Evolutionary conservation across 2,797 vertebrate species (phyloP), one percentile per base, ranked within the genome.

Genomic region (Pantherophis alleghaniensis): DNA sequence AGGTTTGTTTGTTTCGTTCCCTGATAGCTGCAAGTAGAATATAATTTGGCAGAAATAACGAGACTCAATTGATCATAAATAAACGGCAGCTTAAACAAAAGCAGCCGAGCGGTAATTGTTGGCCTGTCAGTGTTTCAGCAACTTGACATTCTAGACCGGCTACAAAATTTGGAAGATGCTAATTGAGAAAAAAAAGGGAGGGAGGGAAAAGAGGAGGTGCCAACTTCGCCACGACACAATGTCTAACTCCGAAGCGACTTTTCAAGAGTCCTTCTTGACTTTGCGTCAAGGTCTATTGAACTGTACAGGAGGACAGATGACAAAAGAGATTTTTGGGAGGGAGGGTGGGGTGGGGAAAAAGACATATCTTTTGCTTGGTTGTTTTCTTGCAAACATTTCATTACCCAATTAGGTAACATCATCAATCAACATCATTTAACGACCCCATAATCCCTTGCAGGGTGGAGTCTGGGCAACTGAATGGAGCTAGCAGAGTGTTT

Each of bases 21-120:
- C 89, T 0, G 0, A 42, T 86, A 87, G 87, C 88, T 42, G 32
- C 92, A 94, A 61, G 69, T 96, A 94, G 97, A 97, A 95, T 69
- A 95, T 90, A 96, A 97, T 96, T 97, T 97, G 95, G 94, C 95
- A 97, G 96, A 97, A 97, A 97, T 96, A 97, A 95, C 96, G 96
- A 96, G 94, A 97, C 95, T 83, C 95, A 97, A 96, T 97, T 97
- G 96, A 93, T 97, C 94, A 93, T 97, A 97, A 97, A 94, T 97
- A 97, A 98, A 96, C 93, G 93, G 16, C 53, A 96, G 83, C 93
- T 97, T 97, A 97, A 97, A 97, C 94, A 97, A 96, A 95, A 95
- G 92, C 94, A 95, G 90, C 92, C 93, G 91, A 92, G 53, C 90
- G 92, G 87, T 95, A 94, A 97, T 97, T 96, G 86, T 93, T 94